These are phyloP conservation scores for Zoroaster sp. DNA, from an alignment of 53 echinoderm and acorn worm genomes.

Conservation along the genomic window DNA sequence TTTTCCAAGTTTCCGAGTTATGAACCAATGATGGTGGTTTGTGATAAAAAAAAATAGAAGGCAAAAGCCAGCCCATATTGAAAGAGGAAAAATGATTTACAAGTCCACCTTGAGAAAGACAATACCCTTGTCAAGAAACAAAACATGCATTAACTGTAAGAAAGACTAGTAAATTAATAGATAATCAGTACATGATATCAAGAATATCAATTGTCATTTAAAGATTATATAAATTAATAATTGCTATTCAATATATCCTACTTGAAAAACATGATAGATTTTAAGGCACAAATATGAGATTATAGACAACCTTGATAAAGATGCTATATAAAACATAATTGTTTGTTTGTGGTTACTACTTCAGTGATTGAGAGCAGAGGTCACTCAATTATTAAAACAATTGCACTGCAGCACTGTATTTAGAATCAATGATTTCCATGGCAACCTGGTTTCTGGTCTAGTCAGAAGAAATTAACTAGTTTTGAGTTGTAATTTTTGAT, in stretches of 20 bases:
- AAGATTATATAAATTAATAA: slow-evolving; percentile 6
- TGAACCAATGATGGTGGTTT: too few species aligned
- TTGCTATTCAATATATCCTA: neutral
- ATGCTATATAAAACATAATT: neutral
- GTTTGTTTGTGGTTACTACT: slow-evolving; percentile 42
- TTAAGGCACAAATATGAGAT: slow-evolving; percentile 27
- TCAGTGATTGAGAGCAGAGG: slow-evolving; percentile 23
- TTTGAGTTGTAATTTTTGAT: neutral
- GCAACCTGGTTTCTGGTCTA: neutral
- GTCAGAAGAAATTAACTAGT: neutral
- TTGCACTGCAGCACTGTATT: slow-evolving; percentile 45
- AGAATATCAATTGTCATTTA: slow-evolving; percentile 30
- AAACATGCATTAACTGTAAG: neutral
- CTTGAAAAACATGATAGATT: neutral
- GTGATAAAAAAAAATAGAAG: too few species aligned
- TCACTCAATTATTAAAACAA: slow-evolving; percentile 32
- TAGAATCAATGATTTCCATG: neutral
- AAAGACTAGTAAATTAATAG: slow-evolving; percentile 17
- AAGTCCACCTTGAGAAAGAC: slow-evolving; percentile 1
- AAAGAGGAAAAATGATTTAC: neutral
- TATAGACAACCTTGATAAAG: neutral
- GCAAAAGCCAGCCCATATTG: neutral
- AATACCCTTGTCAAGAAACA: slow-evolving; percentile 24
- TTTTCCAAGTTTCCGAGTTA: too few species aligned
- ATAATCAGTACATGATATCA: slow-evolving; percentile 30